Conservation (phyloP, 2,797 vertebrate genomes). For the Thunnus albacares region DNA sequence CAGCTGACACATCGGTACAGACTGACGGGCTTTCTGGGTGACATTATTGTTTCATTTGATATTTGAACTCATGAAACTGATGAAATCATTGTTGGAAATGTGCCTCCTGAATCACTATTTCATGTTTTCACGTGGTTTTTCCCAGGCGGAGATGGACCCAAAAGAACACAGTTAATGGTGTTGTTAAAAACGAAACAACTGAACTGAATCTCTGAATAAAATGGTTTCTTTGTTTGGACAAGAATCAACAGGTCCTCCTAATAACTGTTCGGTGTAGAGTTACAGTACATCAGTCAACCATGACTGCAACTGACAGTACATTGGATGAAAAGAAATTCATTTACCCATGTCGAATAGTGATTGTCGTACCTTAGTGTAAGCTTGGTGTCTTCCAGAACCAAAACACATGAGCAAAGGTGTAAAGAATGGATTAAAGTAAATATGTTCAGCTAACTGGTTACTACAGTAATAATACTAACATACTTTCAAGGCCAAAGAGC, state of each 20-base stretch:
- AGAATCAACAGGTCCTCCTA: constrained; percentile 23
- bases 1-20: constrained; percentile 8
- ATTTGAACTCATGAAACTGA: constrained; percentile 43
- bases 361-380: no score
- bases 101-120: constrained; percentile 24
- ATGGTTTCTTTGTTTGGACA: constrained; percentile 25
- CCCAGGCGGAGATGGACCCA: constrained; percentile 32
- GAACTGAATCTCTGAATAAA: constrained; percentile 43
- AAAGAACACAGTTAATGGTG: constrained; percentile 33
- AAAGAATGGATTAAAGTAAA: background rate
- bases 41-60: constrained; percentile 42
- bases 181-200: constrained; percentile 43
- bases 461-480: background rate
- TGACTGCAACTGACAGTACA: constrained; percentile 19
- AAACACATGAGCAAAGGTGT: background rate
- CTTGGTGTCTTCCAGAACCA: background rate
- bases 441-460: background rate
- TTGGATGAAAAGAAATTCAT: constrained; percentile 5
- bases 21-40: constrained; percentile 6
- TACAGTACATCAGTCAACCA: constrained; percentile 37
- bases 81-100: constrained; percentile 50
- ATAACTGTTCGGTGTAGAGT: constrained; percentile 45
- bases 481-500: no score
- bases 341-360: background rate
- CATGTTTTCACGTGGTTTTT: constrained; percentile 36